Percentiles rank a stretch among this genome's conserved stretches.
phyloP scores from a whole-genome alignment of 2,888 invertebrate genomes.

The Epinotia demarniana region DNA sequence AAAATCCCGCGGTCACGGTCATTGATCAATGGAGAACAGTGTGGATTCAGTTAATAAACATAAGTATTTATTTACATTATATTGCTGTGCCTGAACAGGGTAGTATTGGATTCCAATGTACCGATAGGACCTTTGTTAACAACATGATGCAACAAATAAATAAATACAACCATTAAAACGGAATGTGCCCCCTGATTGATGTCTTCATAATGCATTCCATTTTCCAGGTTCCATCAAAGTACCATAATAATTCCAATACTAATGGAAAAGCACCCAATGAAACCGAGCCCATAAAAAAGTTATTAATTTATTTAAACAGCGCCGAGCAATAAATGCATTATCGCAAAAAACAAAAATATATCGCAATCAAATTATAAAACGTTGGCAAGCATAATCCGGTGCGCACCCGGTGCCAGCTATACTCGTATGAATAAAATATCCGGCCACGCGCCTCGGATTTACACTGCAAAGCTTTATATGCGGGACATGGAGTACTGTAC shows the following conservation, averaged over 20 bases:
- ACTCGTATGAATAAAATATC: conserved; percentile 78
- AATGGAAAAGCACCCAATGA: background rate
- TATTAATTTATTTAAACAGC: background rate
- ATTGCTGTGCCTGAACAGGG: too few relatives aligned
- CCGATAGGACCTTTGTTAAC: too few relatives aligned
- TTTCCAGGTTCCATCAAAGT: background rate
- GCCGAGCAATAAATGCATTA: conserved; percentile 25
- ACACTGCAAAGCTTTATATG: conserved; percentile 47
- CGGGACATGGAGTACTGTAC: conserved; percentile 34
- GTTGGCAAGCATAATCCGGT: conserved; percentile 57
- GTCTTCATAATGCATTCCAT: too few relatives aligned
- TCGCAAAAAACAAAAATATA: conserved; percentile 32
- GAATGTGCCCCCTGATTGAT: background rate
- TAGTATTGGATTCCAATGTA: too few relatives aligned
- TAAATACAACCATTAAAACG: background rate
- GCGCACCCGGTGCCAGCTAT: conserved; percentile 52
- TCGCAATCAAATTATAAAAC: conserved; percentile 54
- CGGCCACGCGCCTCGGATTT: conserved; percentile 59
- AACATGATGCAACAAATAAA: too few relatives aligned
- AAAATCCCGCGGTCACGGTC: too few relatives aligned
- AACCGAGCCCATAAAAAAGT: background rate
- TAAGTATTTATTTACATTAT: too few relatives aligned
- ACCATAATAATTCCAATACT: background rate
- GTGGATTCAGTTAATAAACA: too few relatives aligned
- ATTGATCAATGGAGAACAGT: too few relatives aligned